These are phyloP conservation scores for Trididemnum nubilum DNA, from an alignment of 23 tunicate species.

Conservation along the genomic window DNA sequence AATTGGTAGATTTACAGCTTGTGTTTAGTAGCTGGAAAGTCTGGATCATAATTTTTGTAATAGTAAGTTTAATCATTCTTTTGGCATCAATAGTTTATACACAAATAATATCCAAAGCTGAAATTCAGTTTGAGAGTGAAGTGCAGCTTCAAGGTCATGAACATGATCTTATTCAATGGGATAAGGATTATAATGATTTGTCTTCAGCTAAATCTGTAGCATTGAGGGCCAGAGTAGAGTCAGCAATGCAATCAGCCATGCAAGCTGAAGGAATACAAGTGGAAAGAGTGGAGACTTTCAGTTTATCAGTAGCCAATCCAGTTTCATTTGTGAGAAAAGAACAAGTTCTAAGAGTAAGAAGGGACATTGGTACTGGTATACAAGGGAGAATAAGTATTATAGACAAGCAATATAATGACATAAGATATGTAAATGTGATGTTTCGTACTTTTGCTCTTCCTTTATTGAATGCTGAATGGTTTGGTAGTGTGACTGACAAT, in stretches of 20 bases:
- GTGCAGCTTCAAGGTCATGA: conserved; percentile 1
- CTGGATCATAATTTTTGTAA: too few relatives aligned
- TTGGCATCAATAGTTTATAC: too few relatives aligned
- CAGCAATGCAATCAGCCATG: background rate
- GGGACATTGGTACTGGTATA: too few relatives aligned
- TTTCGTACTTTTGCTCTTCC: background rate
- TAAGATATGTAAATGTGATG: background rate
- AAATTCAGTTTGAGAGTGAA: background rate
- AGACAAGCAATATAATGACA: background rate
- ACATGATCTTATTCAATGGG: background rate
- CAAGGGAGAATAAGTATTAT: background rate
- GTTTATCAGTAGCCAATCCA: background rate
- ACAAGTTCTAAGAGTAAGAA: background rate
- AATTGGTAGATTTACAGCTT: too few relatives aligned
- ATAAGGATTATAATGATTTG: background rate
- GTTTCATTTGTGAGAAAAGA: background rate
- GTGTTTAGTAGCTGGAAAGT: too few relatives aligned
- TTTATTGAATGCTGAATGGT: background rate
- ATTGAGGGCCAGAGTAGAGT: background rate
- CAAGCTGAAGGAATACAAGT: background rate
- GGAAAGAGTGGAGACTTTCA: background rate
- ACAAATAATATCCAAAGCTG: too few relatives aligned
- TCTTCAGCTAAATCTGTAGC: background rate
- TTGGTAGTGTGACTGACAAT: background rate
- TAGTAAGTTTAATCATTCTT: too few relatives aligned